phyloP scores from a whole-genome alignment of 2,888 invertebrate species.

The Penaeus monodon region DNA sequence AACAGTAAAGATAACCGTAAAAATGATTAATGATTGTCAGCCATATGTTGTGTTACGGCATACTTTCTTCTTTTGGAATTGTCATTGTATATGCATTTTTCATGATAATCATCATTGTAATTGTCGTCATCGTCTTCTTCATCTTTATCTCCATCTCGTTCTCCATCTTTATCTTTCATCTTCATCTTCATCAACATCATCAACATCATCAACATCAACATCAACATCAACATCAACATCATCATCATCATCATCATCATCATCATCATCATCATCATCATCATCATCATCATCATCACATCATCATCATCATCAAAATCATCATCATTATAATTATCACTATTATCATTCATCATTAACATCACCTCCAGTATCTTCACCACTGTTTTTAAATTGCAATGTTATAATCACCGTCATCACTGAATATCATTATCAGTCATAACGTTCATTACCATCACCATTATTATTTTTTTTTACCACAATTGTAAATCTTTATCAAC shows the following conservation, averaged over 20 bases:
- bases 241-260: not conserved
- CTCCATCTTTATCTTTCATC: no score
- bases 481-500: constrained; percentile 2
- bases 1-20: no score
- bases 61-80: no score
- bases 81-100: not conserved
- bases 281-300: no score
- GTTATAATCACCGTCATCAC: not conserved
- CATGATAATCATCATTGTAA: not conserved
- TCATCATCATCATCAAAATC: no score
- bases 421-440: not conserved
- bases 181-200: no score
- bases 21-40: no score
- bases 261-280: not conserved
- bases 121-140: not conserved
- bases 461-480: not conserved
- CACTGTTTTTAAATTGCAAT: not conserved
- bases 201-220: no score
- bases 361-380: no score
- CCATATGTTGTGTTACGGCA: no score
- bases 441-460: not conserved
- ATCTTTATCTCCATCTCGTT: no score
- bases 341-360: not conserved
- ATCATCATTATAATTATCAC: not conserved
- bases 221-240: no score